Base-by-base conservation (phyloP, 2,113 vertebrate genomes). In the Leptosomus discolor region DNA sequence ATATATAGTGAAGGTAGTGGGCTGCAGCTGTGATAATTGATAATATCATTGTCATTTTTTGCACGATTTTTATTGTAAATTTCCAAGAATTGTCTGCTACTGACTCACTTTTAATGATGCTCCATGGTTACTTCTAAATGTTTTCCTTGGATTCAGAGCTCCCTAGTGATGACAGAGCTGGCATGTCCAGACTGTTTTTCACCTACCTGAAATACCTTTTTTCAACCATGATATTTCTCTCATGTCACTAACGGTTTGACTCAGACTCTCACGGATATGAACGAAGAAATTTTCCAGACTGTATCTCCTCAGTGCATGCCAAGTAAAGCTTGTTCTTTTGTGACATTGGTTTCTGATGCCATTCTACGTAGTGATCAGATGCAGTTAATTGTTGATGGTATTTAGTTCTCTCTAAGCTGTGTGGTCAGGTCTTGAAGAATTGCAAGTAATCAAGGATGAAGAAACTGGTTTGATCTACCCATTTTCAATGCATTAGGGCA, bases 241-340 rank as follows among this genome's bases (percentile, higher is more conserved):
- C 0, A 0, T 26, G 32, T 45, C 60, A 63, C 45, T 92, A 27
- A 39, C 0, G 3, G 32, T 15, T 32, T 50, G 48, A 53, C 17
- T 68, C 37, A 21, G 58, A 22, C 7, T 22, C n/a, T 12, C 6
- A 14, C 34, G 24, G 9, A 13, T 24, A 48, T 0, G 12, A 90
- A 71, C 7, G 3, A 15, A 34, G 39, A 48, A 2, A 1, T 53
- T 75, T 58, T 19, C 34, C 51, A 23, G 9, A 5, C n/a, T 64
- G 29, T 21, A 19, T 15, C 37, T 69, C 45, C 57, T 54, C 41
- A 50, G 32, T 26, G 7, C 19, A 16, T 17, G 22, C 24, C 14
- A 20, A 60, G 19, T 36, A 34, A 53, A 89, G 41, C 39, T 30
- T 14, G 9, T 50, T 39, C 18, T 50, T 29, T 32, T 11, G 26